Evolutionary conservation across 1,140 invertebrate genomes (phyloP), one percentile per base, ranked within the genome.

Genomic region (Hycleus cichorii): DNA sequence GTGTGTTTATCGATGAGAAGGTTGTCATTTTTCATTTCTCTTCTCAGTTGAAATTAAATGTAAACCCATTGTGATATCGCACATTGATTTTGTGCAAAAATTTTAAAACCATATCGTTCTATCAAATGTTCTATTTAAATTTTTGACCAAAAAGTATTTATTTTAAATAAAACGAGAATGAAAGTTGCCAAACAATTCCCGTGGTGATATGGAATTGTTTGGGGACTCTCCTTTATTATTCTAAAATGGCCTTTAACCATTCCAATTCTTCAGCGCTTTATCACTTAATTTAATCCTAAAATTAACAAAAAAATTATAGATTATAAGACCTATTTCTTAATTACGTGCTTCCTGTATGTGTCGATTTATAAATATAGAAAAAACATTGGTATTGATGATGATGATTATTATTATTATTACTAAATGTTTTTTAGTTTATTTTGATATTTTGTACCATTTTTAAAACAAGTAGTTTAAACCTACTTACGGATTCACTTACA

Each of bases 21-120:
- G 11, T 11, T 42, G 40, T 42, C 11, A 42, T n/a, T 42, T n/a
- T 42, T 42, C 0, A 11, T 42, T n/a, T 42, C 9, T 42, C 4
- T 55, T 55, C 39, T 55, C 44, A 55, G 11, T 42, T 42, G 47
- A 42, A 52, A 10, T 32, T 52, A 38, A 45, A 47, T 62, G 51
- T 59, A 53, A 62, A 60, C 55, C 59, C 53, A 64, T 62, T 64
- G 63, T 64, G 63, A 64, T 64, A 64, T 64, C 60, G 63, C 63
- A 55, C 63, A 64, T 39, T 56, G 49, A 42, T 39, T 38, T 57
- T 62, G 63, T 62, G 59, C 63, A 57, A 62, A 49, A 32, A 5
- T 32, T 32, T 32, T 61, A 42, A 57, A 58, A 64, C 56, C 63
- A 64, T 64, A 64, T 64, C 63, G 54, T 60, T 59, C 58, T 64